Base-by-base conservation (phyloP, 2,113 vertebrate genomes). In the Chaenocephalus aceratus region DNA sequence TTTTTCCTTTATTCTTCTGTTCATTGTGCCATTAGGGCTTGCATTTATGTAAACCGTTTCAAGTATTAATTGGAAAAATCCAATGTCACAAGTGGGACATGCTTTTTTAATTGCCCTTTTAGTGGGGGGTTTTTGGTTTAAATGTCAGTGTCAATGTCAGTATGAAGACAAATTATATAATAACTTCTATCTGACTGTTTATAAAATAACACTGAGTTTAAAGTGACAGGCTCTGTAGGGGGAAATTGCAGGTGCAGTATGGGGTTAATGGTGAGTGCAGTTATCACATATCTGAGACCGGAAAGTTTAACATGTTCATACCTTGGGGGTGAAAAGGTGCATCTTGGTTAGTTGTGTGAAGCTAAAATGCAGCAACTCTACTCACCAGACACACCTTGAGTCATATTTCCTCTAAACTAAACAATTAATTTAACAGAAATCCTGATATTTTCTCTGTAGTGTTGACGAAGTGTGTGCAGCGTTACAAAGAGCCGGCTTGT, bases 381-480 rank as follows among this genome's bases (percentile, higher is more conserved):
- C 49, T 80, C 41, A 58, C 21, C n/a, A 30, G 34, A 30, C 10
- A 30, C 10, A 34, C 60, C 34, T 44, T 45, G 5, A 59, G 60
- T 67, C 30, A 44, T 16, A 36, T 53, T 15, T 23, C 10, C 23
- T 67, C 34, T 30, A 1, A 26, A 60, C 26, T 9, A 15, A 0
- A 46, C 18, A 23, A n/a, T 48, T 5, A 34, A 18, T 45, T 10
- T 8, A 58, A 26, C 14, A 49, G 49, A 48, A 4, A 65, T 41
- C 36, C 5, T 6, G 7, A 7, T 41, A 49, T 60, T 18, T 61
- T 13, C 9, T 53, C n/a, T 53, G 21, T 81, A 99, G 97, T 72
- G 86, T 92, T 79, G 92, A 96, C 80, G 96, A 97, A 23, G 94
- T 97, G 79, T 94, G 94, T 75, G 77, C 82, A 49, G 77, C 59